A percentile compares a stretch with the other conserved stretches of the same genome.
phyloP scores from a whole-genome alignment of 1,140 invertebrate species.

The Apis cerana region DNA sequence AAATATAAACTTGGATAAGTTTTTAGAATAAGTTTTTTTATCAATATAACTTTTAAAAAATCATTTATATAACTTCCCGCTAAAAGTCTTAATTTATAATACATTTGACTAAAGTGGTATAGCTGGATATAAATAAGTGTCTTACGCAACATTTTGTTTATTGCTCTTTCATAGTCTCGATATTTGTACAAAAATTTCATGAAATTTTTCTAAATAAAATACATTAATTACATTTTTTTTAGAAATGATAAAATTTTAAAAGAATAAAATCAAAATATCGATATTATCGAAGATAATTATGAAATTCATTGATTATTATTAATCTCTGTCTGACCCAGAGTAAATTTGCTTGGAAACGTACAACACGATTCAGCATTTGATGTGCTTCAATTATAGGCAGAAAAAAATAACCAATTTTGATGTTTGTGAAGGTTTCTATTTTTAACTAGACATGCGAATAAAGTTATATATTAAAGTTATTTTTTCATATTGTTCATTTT shows the following conservation, averaged over 20 bases:
- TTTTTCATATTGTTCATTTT: background rate
- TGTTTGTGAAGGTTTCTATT: background rate
- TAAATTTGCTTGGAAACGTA: conserved; percentile 55
- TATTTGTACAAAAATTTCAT: background rate
- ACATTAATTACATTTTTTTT: too few species aligned
- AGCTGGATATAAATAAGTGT: conserved; percentile 51
- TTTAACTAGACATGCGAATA: background rate
- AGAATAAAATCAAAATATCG: background rate
- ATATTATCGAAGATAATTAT: background rate
- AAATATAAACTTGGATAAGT: background rate
- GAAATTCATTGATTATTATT: background rate
- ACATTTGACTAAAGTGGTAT: background rate
- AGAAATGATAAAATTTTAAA: background rate
- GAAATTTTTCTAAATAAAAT: background rate
- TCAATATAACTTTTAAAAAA: too few species aligned
- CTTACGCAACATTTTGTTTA: conserved; percentile 50
- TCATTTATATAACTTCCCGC: background rate
- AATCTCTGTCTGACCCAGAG: conserved; percentile 27
- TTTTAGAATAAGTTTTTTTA: too few species aligned
- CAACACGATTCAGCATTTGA: conserved; percentile 66
- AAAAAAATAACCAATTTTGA: background rate
- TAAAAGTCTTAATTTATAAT: background rate
- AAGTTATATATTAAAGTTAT: background rate
- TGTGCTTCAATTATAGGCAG: conserved; percentile 59
- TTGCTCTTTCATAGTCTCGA: background rate